Evolutionary conservation across 2,888 invertebrate species (phyloP).

Genomic region (Euzetes globulus): DNA sequence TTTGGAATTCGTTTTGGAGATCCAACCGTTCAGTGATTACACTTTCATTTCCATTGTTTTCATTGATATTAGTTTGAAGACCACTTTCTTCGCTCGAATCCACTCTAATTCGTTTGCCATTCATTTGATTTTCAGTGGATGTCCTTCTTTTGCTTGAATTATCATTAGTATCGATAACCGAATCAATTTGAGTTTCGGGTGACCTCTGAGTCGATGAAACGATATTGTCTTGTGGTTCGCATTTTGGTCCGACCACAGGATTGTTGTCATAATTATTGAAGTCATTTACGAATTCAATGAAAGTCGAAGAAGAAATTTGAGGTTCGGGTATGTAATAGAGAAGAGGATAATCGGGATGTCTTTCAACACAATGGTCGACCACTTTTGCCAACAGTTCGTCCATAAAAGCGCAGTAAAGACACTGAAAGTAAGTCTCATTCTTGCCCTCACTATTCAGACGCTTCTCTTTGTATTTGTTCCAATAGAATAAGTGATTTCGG

Average conservation of each 20-base stretch:
- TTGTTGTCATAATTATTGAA: background rate
- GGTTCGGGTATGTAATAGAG: slow-evolving; percentile 15
- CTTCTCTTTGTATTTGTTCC: background rate
- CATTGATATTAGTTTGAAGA: background rate
- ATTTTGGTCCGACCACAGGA: background rate
- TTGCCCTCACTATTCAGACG: background rate
- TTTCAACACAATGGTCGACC: background rate
- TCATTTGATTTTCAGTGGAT: no score
- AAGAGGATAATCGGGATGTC: slow-evolving; percentile 3
- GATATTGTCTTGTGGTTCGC: background rate
- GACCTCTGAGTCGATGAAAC: background rate
- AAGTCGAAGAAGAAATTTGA: background rate
- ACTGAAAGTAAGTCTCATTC: background rate
- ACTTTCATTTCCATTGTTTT: background rate
- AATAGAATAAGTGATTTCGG: background rate
- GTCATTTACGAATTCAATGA: background rate
- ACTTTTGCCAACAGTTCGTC: background rate
- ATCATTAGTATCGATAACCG: background rate
- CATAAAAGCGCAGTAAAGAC: background rate
- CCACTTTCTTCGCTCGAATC: no score
- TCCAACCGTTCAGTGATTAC: background rate
- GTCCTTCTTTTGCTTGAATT: no score
- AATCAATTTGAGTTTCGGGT: background rate
- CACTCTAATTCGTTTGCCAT: no score
- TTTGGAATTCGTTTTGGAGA: background rate